phyloP scores from a whole-genome alignment of 2,888 invertebrate species.

The Chrysomela aeneicollis region DNA sequence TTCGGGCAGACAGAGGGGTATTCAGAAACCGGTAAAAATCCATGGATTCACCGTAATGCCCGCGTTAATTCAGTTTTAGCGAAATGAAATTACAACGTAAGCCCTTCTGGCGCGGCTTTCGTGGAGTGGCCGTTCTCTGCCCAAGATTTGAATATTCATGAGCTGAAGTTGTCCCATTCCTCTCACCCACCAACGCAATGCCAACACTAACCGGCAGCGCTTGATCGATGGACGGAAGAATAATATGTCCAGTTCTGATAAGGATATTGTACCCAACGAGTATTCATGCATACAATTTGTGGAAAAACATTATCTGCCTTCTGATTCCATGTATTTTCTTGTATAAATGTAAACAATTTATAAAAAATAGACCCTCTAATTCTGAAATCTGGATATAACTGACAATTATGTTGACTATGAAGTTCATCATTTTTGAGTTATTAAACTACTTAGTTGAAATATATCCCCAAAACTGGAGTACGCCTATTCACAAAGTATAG shows the following conservation, averaged over 20 bases:
- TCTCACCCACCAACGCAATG: slow-evolving; percentile 27
- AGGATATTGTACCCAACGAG: not conserved
- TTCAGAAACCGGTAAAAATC: slow-evolving; percentile 35
- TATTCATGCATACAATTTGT: no score
- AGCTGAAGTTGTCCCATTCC: slow-evolving; percentile 45
- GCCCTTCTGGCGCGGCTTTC: slow-evolving; percentile 49
- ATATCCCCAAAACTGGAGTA: no score
- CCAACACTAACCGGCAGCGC: slow-evolving; percentile 42
- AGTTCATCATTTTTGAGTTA: no score
- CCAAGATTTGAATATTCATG: slow-evolving; percentile 49
- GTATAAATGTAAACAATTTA: no score
- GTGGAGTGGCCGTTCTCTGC: slow-evolving; percentile 42
- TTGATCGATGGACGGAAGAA: slow-evolving; percentile 41
- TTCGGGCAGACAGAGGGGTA: slow-evolving; percentile 11
- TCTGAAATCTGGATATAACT: no score
- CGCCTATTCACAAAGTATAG: no score
- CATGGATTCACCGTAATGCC: slow-evolving; percentile 44
- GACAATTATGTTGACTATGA: no score
- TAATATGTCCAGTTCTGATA: slow-evolving; percentile 17
- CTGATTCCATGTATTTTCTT: no score
- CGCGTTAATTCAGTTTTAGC: slow-evolving; percentile 48
- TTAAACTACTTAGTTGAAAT: no score
- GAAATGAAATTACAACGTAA: slow-evolving; percentile 51
- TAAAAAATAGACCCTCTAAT: no score
- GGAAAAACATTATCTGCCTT: not conserved